phyloP scores from a whole-genome alignment of 2,113 vertebrate genomes.

The Podiceps cristatus region DNA sequence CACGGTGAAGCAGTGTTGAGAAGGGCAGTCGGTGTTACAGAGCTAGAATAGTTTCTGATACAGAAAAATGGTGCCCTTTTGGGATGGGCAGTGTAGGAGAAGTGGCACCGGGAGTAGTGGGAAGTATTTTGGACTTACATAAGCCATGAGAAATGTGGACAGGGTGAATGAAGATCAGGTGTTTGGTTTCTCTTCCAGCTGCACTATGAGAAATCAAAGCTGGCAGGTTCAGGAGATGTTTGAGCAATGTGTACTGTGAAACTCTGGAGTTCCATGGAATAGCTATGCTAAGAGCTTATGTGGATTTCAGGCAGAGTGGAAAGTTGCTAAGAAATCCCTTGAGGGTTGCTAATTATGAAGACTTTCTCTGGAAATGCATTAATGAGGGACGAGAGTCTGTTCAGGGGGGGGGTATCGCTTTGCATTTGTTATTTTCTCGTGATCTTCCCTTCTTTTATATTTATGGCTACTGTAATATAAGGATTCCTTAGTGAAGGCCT shows the following conservation, averaged over 20 bases:
- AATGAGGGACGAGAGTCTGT: not conserved
- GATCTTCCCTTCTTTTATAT: not conserved
- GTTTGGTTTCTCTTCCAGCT: not conserved
- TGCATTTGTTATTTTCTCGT: not conserved
- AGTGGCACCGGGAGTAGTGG: not conserved
- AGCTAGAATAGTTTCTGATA: not conserved
- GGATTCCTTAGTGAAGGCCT: not conserved
- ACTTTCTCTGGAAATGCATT: not conserved
- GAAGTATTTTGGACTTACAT: not conserved
- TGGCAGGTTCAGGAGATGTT: not conserved
- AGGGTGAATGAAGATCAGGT: not conserved
- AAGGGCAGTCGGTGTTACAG: not conserved
- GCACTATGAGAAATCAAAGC: not conserved
- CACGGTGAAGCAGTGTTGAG: not conserved
- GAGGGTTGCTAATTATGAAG: not conserved
- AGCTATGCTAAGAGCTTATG: not conserved
- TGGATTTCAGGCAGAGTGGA: not conserved
- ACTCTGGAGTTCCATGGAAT: not conserved
- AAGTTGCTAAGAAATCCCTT: not conserved
- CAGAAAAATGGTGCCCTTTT: rapidly evolving
- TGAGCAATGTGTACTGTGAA: not conserved
- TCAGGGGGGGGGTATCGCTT: not conserved
- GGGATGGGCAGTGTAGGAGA: not conserved
- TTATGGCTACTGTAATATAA: rapidly evolving
- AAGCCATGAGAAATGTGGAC: not conserved